Base-by-base conservation (phyloP, 1,140 invertebrate genomes). In the Solenopsis fugax region DNA sequence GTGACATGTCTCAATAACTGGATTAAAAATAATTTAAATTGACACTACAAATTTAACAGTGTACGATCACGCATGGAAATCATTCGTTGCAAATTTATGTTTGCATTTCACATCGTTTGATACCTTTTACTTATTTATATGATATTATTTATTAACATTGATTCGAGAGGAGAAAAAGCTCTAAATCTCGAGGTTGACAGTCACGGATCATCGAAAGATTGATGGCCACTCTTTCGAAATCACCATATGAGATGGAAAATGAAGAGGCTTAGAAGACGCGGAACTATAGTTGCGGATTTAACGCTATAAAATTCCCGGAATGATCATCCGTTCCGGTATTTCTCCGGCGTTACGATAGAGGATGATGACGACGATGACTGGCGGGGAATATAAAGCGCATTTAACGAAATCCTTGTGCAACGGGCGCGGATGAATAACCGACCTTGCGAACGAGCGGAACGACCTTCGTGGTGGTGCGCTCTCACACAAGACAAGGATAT, bases 381-480 rank as follows among this genome's bases (percentile, higher is more conserved):
- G 85, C 72, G 62, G 71, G 69, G 75, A 88, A 71, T 90, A 88
- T 86, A 86, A 90, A 86, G 89, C 76, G 45, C 41, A 90, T 86
- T 91, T 88, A 91, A 91, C 54, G 82, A 90, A 90, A 88, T 91
- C 89, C 89, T 90, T 90, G 89, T 91, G 89, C 89, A 91, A 91
- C 52, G 41, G 62, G 54, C 89, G 34, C 69, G 89, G 89, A 91
- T 91, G 89, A 91, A 91, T 91, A 91, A 91, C 89, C 89, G 89
- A 86, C 89, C 89, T 91, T 91, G 89, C 89, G 80, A 62, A 87
- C 54, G 73, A 90, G 29, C 88, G 81, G 85, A 24, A 77, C 90
- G 88, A 56, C 88, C 90, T 91, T 91, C 90, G 86, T 37, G 45
- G 52, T 85, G 69, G 80, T 54, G 41, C 37, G 78, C 24, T 69